These are phyloP conservation scores for Emmelina monodactyla DNA, from an alignment of 2,888 invertebrate species.

Conservation along the genomic window DNA sequence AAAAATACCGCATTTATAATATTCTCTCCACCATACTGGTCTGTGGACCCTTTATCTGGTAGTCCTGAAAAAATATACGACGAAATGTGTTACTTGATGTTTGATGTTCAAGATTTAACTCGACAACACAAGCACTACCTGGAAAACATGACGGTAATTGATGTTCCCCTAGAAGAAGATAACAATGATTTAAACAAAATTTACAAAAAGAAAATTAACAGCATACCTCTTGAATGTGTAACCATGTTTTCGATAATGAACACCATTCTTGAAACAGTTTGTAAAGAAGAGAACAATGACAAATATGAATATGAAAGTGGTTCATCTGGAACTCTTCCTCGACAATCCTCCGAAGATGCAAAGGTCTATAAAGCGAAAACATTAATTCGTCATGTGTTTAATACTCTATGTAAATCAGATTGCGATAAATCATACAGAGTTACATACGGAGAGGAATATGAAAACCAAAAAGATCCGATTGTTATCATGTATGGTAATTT, in stretches of 20 bases:
- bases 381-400: constrained; percentile 36
- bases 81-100: constrained; percentile 54
- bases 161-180: constrained; percentile 22
- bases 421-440: constrained; percentile 35
- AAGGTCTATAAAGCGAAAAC: constrained; percentile 30
- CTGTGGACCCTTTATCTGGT: constrained; percentile 30
- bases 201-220: constrained; percentile 27
- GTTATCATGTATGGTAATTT: constrained; percentile 42
- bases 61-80: constrained; percentile 53
- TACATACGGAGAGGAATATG: constrained; percentile 45
- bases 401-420: constrained; percentile 33
- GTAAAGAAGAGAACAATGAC: constrained; percentile 19
- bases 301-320: constrained; percentile 22
- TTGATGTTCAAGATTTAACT: constrained; percentile 60
- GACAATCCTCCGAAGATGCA: constrained; percentile 15
- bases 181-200: constrained; percentile 18
- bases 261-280: constrained; percentile 33
- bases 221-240: constrained; percentile 40
- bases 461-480: constrained; percentile 37
- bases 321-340: constrained; percentile 22
- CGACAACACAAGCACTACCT: constrained; percentile 54
- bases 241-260: constrained; percentile 42
- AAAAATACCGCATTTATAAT: constrained; percentile 50
- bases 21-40: constrained; percentile 47
- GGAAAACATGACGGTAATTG: constrained; percentile 45